Conservation (phyloP, 2,113 vertebrate genomes). For the Sialia sialis region DNA sequence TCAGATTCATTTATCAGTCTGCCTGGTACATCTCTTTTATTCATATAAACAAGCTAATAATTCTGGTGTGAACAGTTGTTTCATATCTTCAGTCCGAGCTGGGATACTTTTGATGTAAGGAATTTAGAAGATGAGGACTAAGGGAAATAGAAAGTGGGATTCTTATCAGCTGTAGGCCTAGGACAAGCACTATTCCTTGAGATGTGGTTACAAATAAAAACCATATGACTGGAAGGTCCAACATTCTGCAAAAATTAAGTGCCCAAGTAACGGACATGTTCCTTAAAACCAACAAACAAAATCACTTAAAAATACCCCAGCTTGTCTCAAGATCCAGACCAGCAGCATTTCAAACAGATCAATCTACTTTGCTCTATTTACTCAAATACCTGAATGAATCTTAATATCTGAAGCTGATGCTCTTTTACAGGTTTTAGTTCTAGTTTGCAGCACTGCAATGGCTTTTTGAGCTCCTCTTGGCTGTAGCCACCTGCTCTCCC, state of each 20-base stretch:
- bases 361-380: background rate
- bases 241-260: background rate
- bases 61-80: background rate
- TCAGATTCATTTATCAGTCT: background rate
- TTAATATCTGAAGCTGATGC: background rate
- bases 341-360: background rate
- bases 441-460: background rate
- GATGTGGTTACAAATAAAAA: background rate
- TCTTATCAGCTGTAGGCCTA: background rate
- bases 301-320: background rate
- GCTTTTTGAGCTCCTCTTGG: background rate
- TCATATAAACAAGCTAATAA: background rate
- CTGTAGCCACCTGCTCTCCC: background rate
- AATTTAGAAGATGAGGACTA: background rate
- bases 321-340: background rate
- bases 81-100: background rate
- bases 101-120: background rate
- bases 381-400: background rate
- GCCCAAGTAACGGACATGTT: background rate
- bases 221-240: fast-evolving
- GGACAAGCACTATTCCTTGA: background rate
- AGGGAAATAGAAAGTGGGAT: background rate
- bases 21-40: background rate
- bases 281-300: background rate
- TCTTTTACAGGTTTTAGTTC: background rate